Percentiles rank a stretch among this genome's conserved stretches.
phyloP scores from a whole-genome alignment of 2,113 vertebrate species.

The Guaruba guarouba region DNA sequence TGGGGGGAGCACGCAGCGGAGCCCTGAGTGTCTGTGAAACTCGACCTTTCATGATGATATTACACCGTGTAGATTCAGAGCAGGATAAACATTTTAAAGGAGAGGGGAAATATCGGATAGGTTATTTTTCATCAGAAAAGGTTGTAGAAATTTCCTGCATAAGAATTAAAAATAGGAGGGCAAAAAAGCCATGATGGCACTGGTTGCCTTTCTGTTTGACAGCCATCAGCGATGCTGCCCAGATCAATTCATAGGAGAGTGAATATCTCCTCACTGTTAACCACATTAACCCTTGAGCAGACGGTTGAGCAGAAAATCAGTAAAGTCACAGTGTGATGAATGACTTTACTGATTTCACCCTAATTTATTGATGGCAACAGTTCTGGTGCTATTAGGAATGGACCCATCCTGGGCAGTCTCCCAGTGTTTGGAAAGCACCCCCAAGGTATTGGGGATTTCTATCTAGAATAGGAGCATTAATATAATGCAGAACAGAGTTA shows the following conservation, averaged over 20 bases:
- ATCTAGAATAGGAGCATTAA: not conserved
- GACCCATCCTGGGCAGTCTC: not conserved
- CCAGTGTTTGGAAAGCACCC: not conserved
- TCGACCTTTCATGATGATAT: constrained; percentile 19
- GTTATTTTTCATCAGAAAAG: constrained; percentile 15
- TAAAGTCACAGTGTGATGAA: not conserved
- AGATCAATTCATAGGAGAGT: not conserved
- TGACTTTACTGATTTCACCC: not conserved
- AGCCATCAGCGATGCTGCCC: not conserved
- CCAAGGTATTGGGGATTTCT: not conserved
- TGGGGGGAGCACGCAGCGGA: not conserved
- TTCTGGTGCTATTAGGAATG: not conserved
- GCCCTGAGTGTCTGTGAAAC: not conserved
- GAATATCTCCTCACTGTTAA: not conserved
- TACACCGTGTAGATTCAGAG: not conserved
- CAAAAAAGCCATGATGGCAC: not conserved
- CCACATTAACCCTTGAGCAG: not conserved
- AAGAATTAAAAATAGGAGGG: not conserved
- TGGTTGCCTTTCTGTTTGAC: not conserved
- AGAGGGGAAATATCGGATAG: not conserved
- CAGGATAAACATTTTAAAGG: constrained; percentile 41
- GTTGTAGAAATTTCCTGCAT: not conserved
- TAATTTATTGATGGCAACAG: not conserved
- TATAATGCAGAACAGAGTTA: not conserved
- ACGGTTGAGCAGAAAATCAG: not conserved